Evolutionary conservation across 1,140 invertebrate genomes (phyloP).

Genomic region (Acromyrmex charruanus): DNA sequence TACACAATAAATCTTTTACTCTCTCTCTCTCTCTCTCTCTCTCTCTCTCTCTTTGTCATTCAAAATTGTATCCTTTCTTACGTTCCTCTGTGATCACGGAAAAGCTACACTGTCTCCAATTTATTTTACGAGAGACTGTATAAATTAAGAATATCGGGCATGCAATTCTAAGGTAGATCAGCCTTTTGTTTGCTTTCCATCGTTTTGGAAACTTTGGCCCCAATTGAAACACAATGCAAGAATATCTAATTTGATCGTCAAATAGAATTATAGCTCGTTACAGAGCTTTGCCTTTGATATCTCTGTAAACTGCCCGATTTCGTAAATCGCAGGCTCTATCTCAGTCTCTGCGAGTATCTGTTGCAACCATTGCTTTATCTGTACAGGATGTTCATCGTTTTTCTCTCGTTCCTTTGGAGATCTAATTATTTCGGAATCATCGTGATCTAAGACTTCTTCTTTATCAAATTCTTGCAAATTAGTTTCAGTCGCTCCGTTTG

Average conservation of each 20-base stretch:
- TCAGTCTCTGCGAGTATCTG: slow-evolving; percentile 88
- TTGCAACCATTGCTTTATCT: slow-evolving; percentile 87
- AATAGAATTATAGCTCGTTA: slow-evolving; percentile 85
- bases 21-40: slow-evolving; percentile 1
- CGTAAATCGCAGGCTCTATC: slow-evolving; percentile 86
- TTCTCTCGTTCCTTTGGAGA: slow-evolving; percentile 71
- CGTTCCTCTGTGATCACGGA: neutral
- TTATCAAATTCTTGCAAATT: slow-evolving; percentile 21
- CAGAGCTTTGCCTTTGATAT: slow-evolving; percentile 85
- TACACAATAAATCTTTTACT: slow-evolving; percentile 53
- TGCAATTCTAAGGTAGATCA: slow-evolving; percentile 77
- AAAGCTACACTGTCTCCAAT: neutral
- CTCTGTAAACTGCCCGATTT: slow-evolving; percentile 85
- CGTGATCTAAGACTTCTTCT: neutral
- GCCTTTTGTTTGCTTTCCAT: slow-evolving; percentile 80
- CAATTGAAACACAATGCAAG: slow-evolving; percentile 62
- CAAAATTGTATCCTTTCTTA: slow-evolving; percentile 5
- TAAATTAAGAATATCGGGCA: slow-evolving; percentile 29
- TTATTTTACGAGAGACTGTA: slow-evolving; percentile 7
- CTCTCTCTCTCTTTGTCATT: neutral
- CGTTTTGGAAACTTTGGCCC: slow-evolving; percentile 78
- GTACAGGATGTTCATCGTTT: slow-evolving; percentile 84
- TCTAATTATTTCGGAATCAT: neutral
- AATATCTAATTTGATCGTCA: slow-evolving; percentile 2
- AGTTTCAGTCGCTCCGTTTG: neutral